A percentile compares a stretch with the other conserved stretches of the same genome.
These are phyloP conservation scores for Pollenia labialis DNA, from an alignment of 2,888 invertebrate species.

Conservation along the genomic window DNA sequence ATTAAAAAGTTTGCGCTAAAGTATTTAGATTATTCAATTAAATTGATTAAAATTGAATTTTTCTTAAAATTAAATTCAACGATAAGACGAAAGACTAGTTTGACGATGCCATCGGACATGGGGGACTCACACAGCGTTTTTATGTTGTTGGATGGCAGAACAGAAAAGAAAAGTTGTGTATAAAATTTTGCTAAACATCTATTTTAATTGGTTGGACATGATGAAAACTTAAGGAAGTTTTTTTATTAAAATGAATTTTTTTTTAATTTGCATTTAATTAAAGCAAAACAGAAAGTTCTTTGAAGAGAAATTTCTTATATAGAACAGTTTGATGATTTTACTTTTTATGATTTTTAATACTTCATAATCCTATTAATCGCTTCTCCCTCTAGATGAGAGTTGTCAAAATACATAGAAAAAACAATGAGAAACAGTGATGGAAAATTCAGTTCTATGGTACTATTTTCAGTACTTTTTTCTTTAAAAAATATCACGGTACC, in stretches of 20 bases:
- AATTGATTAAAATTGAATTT: slow-evolving; percentile 70
- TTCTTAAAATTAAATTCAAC: slow-evolving; percentile 68
- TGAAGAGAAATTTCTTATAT: background rate
- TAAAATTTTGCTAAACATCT: slow-evolving; percentile 45
- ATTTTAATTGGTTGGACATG: slow-evolving; percentile 51
- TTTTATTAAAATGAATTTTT: background rate
- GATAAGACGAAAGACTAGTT: slow-evolving; percentile 53
- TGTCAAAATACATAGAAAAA: no score
- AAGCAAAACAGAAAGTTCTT: background rate
- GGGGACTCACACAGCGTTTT: slow-evolving; percentile 59
- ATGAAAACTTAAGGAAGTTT: slow-evolving; percentile 16
- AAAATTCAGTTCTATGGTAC: no score
- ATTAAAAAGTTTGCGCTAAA: slow-evolving; percentile 67
- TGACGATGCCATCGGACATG: background rate
- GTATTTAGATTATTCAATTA: slow-evolving; percentile 72
- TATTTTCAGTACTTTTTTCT: no score
- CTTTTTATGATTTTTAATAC: no score
- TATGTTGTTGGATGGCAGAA: slow-evolving; percentile 10
- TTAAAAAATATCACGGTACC: no score
- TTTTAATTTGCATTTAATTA: no score
- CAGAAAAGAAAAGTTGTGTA: slow-evolving; percentile 31
- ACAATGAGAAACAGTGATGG: no score
- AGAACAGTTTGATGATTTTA: no score
- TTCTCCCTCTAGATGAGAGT: no score
- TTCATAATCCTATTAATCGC: no score